These are phyloP conservation scores for Drosophila barbarae DNA, from an alignment of 2,888 invertebrate genomes.

Conservation along the genomic window DNA sequence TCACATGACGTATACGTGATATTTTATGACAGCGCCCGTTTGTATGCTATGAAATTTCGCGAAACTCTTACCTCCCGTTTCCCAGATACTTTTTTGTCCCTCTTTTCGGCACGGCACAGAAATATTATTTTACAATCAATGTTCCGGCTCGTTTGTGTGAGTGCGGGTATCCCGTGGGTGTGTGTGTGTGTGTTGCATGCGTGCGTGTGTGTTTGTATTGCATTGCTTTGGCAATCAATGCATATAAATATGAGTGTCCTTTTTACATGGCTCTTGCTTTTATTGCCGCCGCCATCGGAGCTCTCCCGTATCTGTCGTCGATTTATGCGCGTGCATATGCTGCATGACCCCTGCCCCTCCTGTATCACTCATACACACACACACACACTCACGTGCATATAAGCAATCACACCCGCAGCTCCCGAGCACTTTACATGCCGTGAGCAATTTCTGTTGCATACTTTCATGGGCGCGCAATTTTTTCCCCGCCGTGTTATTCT, in stretches of 20 bases:
- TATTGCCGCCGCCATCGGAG: slow-evolving; percentile 46
- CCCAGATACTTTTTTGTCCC: slow-evolving; percentile 1
- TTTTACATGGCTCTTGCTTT: slow-evolving; percentile 70
- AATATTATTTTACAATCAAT: slow-evolving; percentile 73
- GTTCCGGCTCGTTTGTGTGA: slow-evolving; percentile 29
- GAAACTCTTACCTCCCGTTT: slow-evolving; percentile 19
- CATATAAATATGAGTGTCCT: slow-evolving; percentile 73
- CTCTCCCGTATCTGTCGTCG: slow-evolving; percentile 59
- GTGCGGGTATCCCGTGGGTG: slow-evolving; percentile 4
- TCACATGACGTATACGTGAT: slow-evolving; percentile 42
- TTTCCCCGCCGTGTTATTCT: slow-evolving; percentile 46
- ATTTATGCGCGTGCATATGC: slow-evolving; percentile 70
- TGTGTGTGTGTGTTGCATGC: slow-evolving; percentile 3
- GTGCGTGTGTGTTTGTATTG: slow-evolving; percentile 52
- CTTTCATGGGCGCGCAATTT: slow-evolving; percentile 64
- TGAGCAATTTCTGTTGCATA: slow-evolving; percentile 73
- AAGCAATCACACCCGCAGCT: slow-evolving; percentile 3
- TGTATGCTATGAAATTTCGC: slow-evolving; percentile 40
- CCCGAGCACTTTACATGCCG: slow-evolving; percentile 67
- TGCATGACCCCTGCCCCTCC: slow-evolving; percentile 23
- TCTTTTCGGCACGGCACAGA: slow-evolving; percentile 33
- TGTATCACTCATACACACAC: background rate
- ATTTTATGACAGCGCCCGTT: slow-evolving; percentile 36
- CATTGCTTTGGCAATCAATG: slow-evolving; percentile 74
- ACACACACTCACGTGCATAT: background rate